phyloP scores from a whole-genome alignment of 2,113 vertebrate genomes.

The Micronycteris hirsuta region DNA sequence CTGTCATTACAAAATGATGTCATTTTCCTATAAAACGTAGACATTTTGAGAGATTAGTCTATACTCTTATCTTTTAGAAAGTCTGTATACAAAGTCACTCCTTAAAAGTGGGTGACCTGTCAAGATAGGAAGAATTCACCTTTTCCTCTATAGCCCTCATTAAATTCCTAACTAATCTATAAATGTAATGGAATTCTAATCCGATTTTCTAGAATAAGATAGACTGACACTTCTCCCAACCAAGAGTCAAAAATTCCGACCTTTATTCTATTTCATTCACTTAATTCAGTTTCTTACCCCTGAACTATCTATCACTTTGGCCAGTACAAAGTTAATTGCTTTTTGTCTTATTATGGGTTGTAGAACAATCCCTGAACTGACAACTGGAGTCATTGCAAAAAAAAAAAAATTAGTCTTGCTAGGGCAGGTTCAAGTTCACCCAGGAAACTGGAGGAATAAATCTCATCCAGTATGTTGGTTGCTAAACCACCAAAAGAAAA shows the following conservation, averaged over 20 bases:
- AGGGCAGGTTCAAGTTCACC: not conserved
- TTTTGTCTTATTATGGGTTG: not conserved
- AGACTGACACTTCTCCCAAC: not conserved
- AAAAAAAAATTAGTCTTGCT: not conserved
- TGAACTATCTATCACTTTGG: not conserved
- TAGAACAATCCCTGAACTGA: not conserved
- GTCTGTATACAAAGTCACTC: not conserved
- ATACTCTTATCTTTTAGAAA: not conserved
- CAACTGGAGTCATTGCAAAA: not conserved
- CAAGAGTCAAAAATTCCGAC: not conserved
- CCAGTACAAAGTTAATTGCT: not conserved
- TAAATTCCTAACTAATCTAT: not conserved
- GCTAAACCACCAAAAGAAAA: not conserved
- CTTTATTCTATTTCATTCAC: not conserved
- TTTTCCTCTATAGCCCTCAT: not conserved
- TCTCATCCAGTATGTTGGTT: not conserved
- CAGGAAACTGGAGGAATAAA: not conserved
- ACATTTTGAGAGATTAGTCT: not conserved
- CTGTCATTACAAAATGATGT: not conserved
- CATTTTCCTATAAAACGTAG: not conserved
- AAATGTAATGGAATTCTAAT: conserved; percentile 8
- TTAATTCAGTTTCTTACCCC: not conserved
- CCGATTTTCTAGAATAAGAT: not conserved
- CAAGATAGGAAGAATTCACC: not conserved
- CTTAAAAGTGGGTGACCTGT: not conserved